Conservation (phyloP, 37 sponge, comb jelly and placozoan species). For the Cladorhizidae sp. region DNA sequence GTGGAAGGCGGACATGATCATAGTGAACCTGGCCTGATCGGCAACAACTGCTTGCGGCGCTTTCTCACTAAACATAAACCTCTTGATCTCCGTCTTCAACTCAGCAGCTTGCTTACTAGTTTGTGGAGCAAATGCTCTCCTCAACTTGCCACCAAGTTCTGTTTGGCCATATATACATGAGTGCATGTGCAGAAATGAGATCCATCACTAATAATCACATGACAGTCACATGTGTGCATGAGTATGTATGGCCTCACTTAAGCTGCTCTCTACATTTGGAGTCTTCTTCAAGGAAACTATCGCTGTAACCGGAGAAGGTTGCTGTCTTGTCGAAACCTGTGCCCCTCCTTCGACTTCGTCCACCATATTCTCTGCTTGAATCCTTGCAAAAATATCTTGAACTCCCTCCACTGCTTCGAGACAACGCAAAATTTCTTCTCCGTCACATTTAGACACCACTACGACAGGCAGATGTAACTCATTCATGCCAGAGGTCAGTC, state of each 20-base stretch:
- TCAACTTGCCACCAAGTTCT: background rate
- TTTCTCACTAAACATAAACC: constrained; percentile 35
- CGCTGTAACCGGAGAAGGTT: background rate
- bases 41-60: constrained; percentile 4
- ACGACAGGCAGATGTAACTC: constrained; percentile 20
- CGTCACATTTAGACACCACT: constrained; percentile 40
- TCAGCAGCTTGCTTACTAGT: constrained; percentile 28
- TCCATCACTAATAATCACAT: too few relatives aligned
- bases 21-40: constrained; percentile 29
- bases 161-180: background rate
- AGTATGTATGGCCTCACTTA: background rate
- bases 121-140: too few relatives aligned
- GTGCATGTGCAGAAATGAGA: background rate
- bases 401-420: constrained; percentile 12
- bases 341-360: background rate
- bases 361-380: constrained; percentile 21
- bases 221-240: background rate
- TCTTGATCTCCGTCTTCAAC: constrained; percentile 52
- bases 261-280: background rate
- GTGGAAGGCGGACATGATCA: constrained; percentile 48
- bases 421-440: constrained; percentile 11
- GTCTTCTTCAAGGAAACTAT: background rate
- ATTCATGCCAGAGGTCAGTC: background rate
- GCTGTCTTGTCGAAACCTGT: too few relatives aligned
- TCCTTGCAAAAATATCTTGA: constrained; percentile 3